Conservation (phyloP, 2,797 vertebrate genomes). For the Cuculus canorus region DNA sequence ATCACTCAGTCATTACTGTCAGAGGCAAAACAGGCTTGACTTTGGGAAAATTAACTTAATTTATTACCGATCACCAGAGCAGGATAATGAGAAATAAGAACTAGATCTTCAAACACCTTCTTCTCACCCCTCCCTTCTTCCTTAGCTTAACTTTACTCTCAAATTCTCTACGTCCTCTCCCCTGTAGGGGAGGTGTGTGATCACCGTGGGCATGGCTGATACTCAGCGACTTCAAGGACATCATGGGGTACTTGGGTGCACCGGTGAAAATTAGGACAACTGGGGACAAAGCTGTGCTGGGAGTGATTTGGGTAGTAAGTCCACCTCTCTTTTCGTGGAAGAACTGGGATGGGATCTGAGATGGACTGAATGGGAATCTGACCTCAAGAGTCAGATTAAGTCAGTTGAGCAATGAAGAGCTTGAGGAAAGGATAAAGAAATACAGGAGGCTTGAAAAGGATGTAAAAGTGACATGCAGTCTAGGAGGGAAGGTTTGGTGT, state of each 20-base stretch:
- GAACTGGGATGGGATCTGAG: neutral
- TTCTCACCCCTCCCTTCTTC: too few relatives aligned
- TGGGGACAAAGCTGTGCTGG: neutral
- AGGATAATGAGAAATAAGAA: too few relatives aligned
- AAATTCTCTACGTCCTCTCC: neutral
- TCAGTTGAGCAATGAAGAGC: neutral
- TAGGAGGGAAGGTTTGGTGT: neutral
- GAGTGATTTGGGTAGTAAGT: neutral
- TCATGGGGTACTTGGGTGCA: neutral
- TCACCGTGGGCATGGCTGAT: neutral
- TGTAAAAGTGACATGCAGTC: neutral
- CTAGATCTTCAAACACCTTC: too few relatives aligned
- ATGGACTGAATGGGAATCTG: neutral
- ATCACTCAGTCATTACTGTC: too few relatives aligned
- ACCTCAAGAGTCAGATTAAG: neutral
- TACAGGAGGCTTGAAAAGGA: neutral
- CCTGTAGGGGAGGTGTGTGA: neutral
- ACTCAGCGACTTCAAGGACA: neutral
- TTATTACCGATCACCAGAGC: too few relatives aligned
- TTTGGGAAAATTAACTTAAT: too few relatives aligned
- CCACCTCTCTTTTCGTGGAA: neutral
- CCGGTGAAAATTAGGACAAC: fast-evolving
- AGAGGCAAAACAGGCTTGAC: too few relatives aligned
- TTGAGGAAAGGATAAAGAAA: neutral
- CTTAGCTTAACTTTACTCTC: too few relatives aligned